phyloP scores from a whole-genome alignment of 1,140 invertebrate species.

The Papilio polytes region DNA sequence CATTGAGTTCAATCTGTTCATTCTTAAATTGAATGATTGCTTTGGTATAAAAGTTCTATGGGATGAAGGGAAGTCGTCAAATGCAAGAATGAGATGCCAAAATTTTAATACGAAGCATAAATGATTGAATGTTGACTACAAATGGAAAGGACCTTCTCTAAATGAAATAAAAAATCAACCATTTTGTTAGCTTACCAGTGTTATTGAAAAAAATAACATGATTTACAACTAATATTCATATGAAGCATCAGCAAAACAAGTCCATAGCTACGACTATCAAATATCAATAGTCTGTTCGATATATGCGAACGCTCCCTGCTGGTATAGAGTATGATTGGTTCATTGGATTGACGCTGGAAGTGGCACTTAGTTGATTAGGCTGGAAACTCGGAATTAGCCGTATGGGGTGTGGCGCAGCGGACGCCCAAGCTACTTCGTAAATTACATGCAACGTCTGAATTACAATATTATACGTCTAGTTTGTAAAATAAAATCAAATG shows the following conservation, averaged over 20 bases:
- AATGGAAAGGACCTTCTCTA: neutral
- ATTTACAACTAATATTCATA: too few species aligned
- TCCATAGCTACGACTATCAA: too few species aligned
- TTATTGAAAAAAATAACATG: too few species aligned
- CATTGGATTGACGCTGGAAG: conserved; percentile 27
- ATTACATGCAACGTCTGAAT: conserved; percentile 4
- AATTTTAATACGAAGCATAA: neutral
- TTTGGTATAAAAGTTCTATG: neutral
- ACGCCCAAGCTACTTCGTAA: conserved; percentile 32
- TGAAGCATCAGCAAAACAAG: too few species aligned
- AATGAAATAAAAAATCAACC: neutral
- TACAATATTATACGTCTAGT: neutral
- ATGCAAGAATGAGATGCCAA: neutral
- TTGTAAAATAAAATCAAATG: neutral
- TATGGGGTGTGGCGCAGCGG: conserved; percentile 41
- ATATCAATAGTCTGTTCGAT: neutral
- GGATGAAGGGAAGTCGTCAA: neutral
- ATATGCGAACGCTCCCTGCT: neutral
- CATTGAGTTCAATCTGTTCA: neutral
- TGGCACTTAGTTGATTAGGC: conserved; percentile 60
- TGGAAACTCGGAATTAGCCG: conserved; percentile 46
- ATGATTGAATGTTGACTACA: neutral
- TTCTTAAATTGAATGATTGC: conserved; percentile 15
- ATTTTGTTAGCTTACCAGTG: neutral
- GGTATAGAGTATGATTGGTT: neutral